Percentiles rank a stretch among this genome's conserved stretches.
Evolutionary conservation across 1,140 invertebrate species (phyloP).

Genomic region (Chironomus tepperi): DNA sequence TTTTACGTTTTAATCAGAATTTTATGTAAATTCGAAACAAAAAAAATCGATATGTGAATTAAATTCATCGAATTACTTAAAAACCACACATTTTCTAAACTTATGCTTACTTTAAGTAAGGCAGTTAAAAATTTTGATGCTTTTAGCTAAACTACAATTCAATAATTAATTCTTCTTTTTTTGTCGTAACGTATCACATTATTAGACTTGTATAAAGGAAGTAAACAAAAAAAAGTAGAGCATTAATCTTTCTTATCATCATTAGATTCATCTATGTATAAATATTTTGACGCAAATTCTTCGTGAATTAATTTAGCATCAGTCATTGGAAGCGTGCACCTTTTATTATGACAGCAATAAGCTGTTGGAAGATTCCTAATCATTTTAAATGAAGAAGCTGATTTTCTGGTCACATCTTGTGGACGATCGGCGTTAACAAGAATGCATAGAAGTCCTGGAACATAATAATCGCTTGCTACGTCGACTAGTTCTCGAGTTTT

Average conservation of each 20-base stretch:
- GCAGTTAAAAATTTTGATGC: no score
- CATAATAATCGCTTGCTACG: slow-evolving; percentile 53
- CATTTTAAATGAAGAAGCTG: slow-evolving; percentile 38
- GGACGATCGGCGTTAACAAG: slow-evolving; percentile 46
- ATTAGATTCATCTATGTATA: background rate
- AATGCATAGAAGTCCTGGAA: slow-evolving; percentile 61
- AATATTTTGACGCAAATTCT: slow-evolving; percentile 45
- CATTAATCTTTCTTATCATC: background rate
- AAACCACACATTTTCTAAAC: no score
- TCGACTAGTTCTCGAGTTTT: slow-evolving; percentile 58
- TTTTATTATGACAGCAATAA: slow-evolving; percentile 71
- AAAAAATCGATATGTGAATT: no score
- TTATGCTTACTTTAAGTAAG: no score
- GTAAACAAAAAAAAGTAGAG: no score
- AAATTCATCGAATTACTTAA: no score
- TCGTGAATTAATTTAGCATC: slow-evolving; percentile 54
- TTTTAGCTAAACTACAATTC: no score
- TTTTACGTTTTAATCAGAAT: no score
- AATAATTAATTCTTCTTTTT: no score
- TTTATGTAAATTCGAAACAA: no score
- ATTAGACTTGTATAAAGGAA: no score
- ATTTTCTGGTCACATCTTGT: slow-evolving; percentile 29
- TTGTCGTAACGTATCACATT: no score
- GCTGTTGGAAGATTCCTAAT: slow-evolving; percentile 55
- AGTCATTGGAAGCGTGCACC: slow-evolving; percentile 70